Evolutionary conservation across 53 echinoderm and acorn worm species (phyloP).

Genomic region (Zoroaster sp.): DNA sequence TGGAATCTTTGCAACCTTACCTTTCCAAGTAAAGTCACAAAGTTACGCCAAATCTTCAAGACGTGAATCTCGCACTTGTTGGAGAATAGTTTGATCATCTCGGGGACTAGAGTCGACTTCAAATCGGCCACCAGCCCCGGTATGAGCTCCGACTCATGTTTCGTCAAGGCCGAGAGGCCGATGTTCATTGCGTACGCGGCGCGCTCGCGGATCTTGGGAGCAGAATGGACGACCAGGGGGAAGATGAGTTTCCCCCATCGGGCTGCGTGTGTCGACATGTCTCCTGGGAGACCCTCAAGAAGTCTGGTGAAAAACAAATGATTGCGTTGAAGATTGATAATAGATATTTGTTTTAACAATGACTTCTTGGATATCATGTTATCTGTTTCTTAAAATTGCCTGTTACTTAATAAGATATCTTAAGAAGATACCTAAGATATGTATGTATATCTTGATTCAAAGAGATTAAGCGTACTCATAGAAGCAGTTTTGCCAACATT

Average conservation of each 20-base stretch:
- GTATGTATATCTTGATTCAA: too few relatives aligned
- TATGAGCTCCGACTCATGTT: slow-evolving; percentile 63
- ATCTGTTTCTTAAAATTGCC: too few relatives aligned
- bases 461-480: too few relatives aligned
- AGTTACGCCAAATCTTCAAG: slow-evolving; percentile 79
- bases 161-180: slow-evolving; percentile 72
- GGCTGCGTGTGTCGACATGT: slow-evolving; percentile 67
- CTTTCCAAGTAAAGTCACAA: slow-evolving; percentile 82
- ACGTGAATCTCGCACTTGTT: slow-evolving; percentile 75
- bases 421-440: too few relatives aligned
- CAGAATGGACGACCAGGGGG: slow-evolving; percentile 78
- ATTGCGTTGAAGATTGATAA: too few relatives aligned
- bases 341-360: too few relatives aligned
- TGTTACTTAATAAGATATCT: too few relatives aligned
- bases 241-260: slow-evolving; percentile 89
- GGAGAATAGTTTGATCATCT: slow-evolving; percentile 86
- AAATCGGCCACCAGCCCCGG: slow-evolving; percentile 61
- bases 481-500: too few relatives aligned
- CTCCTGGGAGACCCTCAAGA: slow-evolving; percentile 81
- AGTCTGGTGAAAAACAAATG: slow-evolving; percentile 46
- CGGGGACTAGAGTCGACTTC: slow-evolving; percentile 69
- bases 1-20: slow-evolving; percentile 43
- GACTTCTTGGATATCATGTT: too few relatives aligned
- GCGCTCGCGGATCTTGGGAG: slow-evolving; percentile 83
- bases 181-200: slow-evolving; percentile 65